Conservation (phyloP, 2,797 vertebrate genomes). For the Scolopax rusticola region DNA sequence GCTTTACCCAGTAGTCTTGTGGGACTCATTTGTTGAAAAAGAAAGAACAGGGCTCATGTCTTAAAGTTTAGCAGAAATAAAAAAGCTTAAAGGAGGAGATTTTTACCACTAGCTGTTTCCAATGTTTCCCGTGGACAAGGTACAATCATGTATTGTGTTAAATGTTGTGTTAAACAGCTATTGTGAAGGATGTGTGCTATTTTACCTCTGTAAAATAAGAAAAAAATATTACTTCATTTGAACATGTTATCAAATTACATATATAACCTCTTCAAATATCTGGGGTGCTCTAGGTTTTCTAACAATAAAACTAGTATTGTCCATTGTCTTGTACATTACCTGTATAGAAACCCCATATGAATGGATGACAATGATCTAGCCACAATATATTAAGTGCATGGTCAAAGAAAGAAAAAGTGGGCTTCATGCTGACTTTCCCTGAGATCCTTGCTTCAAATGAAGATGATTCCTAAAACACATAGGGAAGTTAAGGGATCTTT, state of each 20-base stretch:
- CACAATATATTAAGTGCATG: neutral
- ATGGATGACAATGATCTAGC: neutral
- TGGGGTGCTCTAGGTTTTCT: neutral
- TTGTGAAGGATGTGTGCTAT: neutral
- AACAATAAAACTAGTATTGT: neutral
- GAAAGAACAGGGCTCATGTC: neutral
- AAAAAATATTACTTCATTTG: neutral
- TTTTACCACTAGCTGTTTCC: neutral
- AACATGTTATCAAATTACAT: neutral
- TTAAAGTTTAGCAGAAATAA: neutral
- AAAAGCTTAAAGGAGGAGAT: neutral
- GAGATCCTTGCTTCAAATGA: neutral
- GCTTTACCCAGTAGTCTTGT: neutral
- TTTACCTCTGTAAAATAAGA: neutral
- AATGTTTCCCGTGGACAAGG: neutral
- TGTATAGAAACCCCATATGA: neutral
- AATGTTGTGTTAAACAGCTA: neutral
- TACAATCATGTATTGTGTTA: neutral
- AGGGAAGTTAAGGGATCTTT: neutral
- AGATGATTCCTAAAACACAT: neutral
- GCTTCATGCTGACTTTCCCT: neutral
- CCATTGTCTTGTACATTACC: neutral
- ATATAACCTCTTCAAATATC: neutral
- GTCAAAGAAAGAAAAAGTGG: neutral
- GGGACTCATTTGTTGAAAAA: conserved; percentile 6